Evolutionary conservation across 2,113 vertebrate species (phyloP).

Genomic region (Archilochus colubris): DNA sequence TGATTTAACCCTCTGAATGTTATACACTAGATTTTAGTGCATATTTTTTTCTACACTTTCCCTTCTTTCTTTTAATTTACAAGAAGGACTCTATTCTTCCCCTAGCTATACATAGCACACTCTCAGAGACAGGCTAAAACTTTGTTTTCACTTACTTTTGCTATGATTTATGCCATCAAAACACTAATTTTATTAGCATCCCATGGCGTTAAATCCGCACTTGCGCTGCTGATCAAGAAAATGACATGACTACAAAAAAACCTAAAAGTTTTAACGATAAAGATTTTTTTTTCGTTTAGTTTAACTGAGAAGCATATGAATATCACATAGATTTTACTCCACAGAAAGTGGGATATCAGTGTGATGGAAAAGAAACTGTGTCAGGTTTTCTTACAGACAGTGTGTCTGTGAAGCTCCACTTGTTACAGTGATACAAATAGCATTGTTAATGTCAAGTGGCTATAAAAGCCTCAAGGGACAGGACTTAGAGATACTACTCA

Average conservation of each 20-base stretch:
- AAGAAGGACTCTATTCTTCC: background rate
- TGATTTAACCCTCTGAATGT: background rate
- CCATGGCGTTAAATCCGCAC: background rate
- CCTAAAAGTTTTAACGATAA: background rate
- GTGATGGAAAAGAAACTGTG: background rate
- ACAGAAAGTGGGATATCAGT: background rate
- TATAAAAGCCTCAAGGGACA: background rate
- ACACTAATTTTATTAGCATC: background rate
- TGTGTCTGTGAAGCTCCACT: background rate
- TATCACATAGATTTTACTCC: background rate
- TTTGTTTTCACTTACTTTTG: background rate
- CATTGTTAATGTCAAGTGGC: background rate
- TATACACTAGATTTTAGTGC: background rate
- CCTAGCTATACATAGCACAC: background rate
- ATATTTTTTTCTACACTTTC: background rate
- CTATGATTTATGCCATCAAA: background rate
- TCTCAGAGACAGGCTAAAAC: background rate
- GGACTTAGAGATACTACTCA: background rate
- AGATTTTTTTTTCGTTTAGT: background rate
- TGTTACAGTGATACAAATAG: conserved; percentile 1
- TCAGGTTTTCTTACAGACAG: background rate
- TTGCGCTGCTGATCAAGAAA: background rate
- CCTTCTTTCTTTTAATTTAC: background rate
- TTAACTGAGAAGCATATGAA: background rate
- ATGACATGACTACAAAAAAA: background rate